These are phyloP conservation scores for Danionella cerebrum DNA, from an alignment of 2,113 vertebrate genomes.

Conservation along the genomic window DNA sequence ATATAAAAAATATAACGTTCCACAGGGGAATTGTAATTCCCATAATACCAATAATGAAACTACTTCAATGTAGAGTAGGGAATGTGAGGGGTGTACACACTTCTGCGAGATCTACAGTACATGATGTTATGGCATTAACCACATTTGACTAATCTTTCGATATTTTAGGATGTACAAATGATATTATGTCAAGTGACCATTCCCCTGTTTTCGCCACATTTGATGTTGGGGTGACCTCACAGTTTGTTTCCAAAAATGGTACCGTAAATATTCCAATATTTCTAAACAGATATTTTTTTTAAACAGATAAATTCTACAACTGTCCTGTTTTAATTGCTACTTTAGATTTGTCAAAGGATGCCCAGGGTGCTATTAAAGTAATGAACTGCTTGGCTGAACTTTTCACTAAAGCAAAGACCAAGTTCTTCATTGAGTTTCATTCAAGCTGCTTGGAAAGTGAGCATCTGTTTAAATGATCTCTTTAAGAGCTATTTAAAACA, in stretches of 20 bases:
- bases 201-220: constrained; percentile 94
- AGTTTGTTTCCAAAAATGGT: constrained; percentile 97
- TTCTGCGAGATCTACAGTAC: constrained; percentile 83
- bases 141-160: not conserved
- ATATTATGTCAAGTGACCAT: constrained; percentile 95
- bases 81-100: too few species aligned
- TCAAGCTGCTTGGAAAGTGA: constrained; percentile 93
- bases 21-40: too few species aligned
- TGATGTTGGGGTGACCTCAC: constrained; percentile 93
- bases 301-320: too few species aligned
- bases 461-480: not conserved
- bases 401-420: constrained; percentile 91
- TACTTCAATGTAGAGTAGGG: too few species aligned
- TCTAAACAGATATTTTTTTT: too few species aligned
- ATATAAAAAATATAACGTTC: too few species aligned
- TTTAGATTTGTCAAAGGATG: constrained; percentile 73
- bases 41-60: too few species aligned
- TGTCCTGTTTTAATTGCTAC: not conserved
- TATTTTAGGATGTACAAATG: constrained; percentile 82
- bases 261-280: not conserved
- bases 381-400: constrained; percentile 79
- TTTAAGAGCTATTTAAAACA: not conserved
- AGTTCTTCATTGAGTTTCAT: constrained; percentile 93
- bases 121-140: not conserved
- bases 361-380: constrained; percentile 84